A percentile compares a stretch with the other conserved stretches of the same genome.
Conservation (phyloP, 2,888 invertebrate genomes). For the Drosophila merina region DNA sequence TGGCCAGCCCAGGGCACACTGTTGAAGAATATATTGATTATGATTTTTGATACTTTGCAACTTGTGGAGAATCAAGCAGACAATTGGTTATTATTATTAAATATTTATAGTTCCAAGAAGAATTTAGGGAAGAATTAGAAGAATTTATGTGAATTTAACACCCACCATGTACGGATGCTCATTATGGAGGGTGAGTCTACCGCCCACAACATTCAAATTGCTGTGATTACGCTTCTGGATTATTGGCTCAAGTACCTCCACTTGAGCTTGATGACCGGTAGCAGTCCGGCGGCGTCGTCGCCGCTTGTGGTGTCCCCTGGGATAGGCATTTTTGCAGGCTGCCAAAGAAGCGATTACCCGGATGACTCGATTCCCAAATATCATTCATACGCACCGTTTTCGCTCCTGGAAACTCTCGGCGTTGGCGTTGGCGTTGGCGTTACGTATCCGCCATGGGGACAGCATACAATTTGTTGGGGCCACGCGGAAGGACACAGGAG, state of each 20-base stretch:
- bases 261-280: conserved; percentile 8
- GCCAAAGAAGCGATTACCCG: background rate
- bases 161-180: conserved; percentile 44
- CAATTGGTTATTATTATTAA: background rate
- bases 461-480: conserved; percentile 42
- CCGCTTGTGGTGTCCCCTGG: conserved; percentile 16
- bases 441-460: conserved; percentile 49
- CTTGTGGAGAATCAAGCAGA: background rate
- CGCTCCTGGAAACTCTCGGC: conserved; percentile 16
- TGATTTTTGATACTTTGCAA: background rate
- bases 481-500: conserved; percentile 26
- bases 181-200: conserved; percentile 22
- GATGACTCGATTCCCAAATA: background rate
- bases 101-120: background rate
- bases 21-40: background rate
- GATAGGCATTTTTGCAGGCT: conserved; percentile 31
- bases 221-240: conserved; percentile 21
- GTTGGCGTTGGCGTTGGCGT: background rate
- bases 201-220: conserved; percentile 23
- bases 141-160: background rate
- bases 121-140: background rate
- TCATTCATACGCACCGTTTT: conserved; percentile 16
- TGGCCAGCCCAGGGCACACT: conserved; percentile 47
- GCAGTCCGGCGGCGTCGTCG: conserved; percentile 18
- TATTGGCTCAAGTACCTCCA: conserved; percentile 32